These are phyloP conservation scores for Oceanites oceanicus DNA, from an alignment of 2,113 vertebrate species.

Conservation along the genomic window DNA sequence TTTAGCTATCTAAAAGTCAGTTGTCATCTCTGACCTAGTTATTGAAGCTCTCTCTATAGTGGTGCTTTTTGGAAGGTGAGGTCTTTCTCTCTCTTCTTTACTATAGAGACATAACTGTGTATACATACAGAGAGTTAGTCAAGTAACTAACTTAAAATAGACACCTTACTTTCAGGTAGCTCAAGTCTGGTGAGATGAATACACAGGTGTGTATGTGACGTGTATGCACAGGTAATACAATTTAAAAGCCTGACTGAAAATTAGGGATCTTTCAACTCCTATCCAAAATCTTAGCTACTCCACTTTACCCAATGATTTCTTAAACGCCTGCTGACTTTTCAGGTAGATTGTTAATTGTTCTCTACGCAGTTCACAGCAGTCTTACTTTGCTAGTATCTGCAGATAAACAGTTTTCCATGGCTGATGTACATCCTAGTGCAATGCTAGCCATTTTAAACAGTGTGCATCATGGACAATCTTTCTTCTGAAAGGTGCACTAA, in stretches of 20 bases:
- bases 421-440: background rate
- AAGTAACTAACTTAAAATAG: background rate
- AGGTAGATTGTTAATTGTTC: background rate
- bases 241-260: background rate
- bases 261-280: background rate
- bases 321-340: background rate
- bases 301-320: background rate
- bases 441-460: background rate
- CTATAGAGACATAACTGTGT: background rate
- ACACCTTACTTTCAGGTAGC: background rate
- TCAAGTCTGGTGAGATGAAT: background rate
- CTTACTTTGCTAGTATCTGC: background rate
- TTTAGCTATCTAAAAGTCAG: background rate
- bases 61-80: background rate
- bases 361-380: background rate
- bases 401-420: background rate
- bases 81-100: background rate
- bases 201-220: background rate
- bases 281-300: background rate
- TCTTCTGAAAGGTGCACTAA: background rate
- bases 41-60: background rate
- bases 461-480: background rate
- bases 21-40: background rate
- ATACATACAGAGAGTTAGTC: background rate
- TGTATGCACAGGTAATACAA: background rate